Base-by-base conservation (phyloP, 2,113 vertebrate genomes). In the Amblyopsis rosae region DNA sequence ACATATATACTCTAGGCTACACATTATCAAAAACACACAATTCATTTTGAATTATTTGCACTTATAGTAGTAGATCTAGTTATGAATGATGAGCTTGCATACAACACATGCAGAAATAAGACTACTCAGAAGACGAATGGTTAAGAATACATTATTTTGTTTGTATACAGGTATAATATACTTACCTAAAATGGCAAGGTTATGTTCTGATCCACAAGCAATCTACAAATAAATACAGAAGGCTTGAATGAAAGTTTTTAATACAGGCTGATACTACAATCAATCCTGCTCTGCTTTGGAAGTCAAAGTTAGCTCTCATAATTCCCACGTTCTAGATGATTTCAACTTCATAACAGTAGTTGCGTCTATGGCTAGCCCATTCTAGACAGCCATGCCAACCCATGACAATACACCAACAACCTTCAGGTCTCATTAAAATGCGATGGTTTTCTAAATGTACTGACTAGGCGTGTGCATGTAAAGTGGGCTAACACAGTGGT, bases 171-270 rank as follows among this genome's bases (percentile, higher is more conserved):
- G 1, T 26, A 55, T 45, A 55, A 6, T 60, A 70, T 68, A 95
- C 96, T 95, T 82, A 98, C 96, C 94, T 75, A 96, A 88, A 86
- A 96, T 78, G 62, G 96, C 96, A 71, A 98, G 92, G 88, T 94
- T 98, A 85, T 98, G 96, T 85, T 98, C 95, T n/a, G 96, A 97
- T 82, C 96, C 96, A 89, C 96, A 98, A 0, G 93, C 88, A 0
- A 98, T 88, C 96, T 98, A 91, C 63, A 92, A 47, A 41, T 48
- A 73, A 54, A 57, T 55, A 17, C 69, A n/a, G 9, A 12, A n/a
- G 17, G 9, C 16, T 49, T 62, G 0, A 58, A 48, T 47, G 47
- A 16, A 65, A 33, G 6, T 32, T 17, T 60, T 66, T 11, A 60
- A 19, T 69, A 67, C 74, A 68, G 1, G 9, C 11, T 58, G 10